Evolutionary conservation across 64 coral and sea anemone species (phyloP), one percentile per base, ranked within the genome.

Genomic region (Anthopleura sola): DNA sequence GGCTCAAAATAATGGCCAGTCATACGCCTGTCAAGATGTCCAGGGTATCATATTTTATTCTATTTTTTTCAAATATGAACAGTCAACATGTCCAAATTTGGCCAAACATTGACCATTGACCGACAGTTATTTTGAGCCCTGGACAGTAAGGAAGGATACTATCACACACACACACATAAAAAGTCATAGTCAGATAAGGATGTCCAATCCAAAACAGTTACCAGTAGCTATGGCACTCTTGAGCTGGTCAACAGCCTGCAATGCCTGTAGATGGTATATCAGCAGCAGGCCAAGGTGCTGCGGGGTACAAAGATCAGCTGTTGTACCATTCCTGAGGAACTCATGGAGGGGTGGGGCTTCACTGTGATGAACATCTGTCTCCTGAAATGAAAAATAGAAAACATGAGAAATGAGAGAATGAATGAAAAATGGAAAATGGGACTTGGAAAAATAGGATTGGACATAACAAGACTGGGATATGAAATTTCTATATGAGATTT

Each of bases 251-350:
- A 99, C 90, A 51, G 97, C 97, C 80, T 99, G 97, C 6, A 99
- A 75, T 75, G 97, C 91, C 97, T 99, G 97, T 55, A 99, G 78
- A 92, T 99, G 97, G 71, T 99, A 99, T 46, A 99, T 99, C 33
- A 99, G 81, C 37, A 99, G 68, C 49, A 99, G 85, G 12, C 97
- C 97, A 75, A 99, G 92, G 78, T 99, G 97, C 24, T 99, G 97
- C 36, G 97, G 93, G 16, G 97, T 99, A 64, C 97, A 99, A 13
- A 89, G 86, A 16, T 99, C 97, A 44, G 93, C 90, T 49, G 88
- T 86, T 1, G 84, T 95, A 15, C 86, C 89, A 44, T 99, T 93
- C 75, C 90, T 88, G 9, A 99, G 85, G 57, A 99, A 95, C 54
- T 99, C 97, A 87, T 99, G 69, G 7, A 53, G 55, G 23, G 97